phyloP scores from a whole-genome alignment of 64 coral and sea anemone species.

The Acropora yongei region DNA sequence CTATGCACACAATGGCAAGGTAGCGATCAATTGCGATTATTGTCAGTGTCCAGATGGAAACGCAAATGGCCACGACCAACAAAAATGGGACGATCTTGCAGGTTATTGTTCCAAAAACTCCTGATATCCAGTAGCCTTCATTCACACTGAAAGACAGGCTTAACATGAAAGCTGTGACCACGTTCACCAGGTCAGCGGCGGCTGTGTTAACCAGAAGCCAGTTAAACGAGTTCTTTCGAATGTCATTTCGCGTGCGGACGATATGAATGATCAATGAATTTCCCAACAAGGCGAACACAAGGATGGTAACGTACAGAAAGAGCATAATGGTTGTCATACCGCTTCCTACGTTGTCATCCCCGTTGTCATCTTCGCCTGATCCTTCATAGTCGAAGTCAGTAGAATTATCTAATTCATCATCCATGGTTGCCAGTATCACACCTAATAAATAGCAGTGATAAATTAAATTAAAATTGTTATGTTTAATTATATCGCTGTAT shows the following conservation, averaged over 20 bases:
- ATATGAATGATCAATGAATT: slow-evolving; percentile 67
- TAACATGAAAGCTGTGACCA: neutral
- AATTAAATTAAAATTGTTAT: neutral
- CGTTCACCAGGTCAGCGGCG: slow-evolving; percentile 51
- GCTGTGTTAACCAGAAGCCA: slow-evolving; percentile 73
- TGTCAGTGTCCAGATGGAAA: slow-evolving; percentile 49
- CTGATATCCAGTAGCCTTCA: slow-evolving; percentile 41
- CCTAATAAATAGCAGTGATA: neutral
- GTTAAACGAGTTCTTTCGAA: slow-evolving; percentile 64
- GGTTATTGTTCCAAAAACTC: slow-evolving; percentile 28
- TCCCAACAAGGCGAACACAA: slow-evolving; percentile 46
- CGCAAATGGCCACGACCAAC: slow-evolving; percentile 8
- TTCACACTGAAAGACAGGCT: neutral
- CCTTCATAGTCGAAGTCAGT: neutral
- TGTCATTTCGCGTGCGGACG: slow-evolving; percentile 46
- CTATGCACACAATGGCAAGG: slow-evolving; percentile 21
- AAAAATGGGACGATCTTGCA: slow-evolving; percentile 56
- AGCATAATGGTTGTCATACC: slow-evolving; percentile 10
- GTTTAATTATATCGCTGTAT: too few species aligned
- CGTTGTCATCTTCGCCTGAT: neutral
- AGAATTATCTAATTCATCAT: neutral
- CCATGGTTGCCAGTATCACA: neutral
- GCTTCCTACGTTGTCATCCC: neutral
- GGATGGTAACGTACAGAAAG: slow-evolving; percentile 26
- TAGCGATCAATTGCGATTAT: slow-evolving; percentile 64